Evolutionary conservation across 2,797 vertebrate genomes (phyloP).

Genomic region (Sebastolobus altivelis): DNA sequence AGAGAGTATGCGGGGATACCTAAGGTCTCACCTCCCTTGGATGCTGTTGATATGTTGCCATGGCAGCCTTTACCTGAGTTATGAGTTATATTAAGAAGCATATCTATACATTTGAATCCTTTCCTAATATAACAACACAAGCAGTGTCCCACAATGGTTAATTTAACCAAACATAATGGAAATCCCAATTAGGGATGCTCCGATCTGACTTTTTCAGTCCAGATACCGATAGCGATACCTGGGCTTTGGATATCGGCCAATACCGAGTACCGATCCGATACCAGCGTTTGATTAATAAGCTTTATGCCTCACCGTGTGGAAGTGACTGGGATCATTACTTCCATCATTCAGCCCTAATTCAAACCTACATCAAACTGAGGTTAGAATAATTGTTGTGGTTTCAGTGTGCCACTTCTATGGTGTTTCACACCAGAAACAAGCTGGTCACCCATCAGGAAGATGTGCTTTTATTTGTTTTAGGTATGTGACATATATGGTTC

Average conservation of each 20-base stretch:
- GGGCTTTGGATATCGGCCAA: too few species aligned
- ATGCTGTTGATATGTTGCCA: too few species aligned
- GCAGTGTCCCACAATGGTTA: too few species aligned
- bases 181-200: too few species aligned
- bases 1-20: not conserved
- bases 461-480: not conserved
- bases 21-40: not conserved
- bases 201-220: too few species aligned
- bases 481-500: not conserved
- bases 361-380: not conserved
- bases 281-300: too few species aligned
- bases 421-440: not conserved
- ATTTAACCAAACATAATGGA: too few species aligned
- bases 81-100: not conserved
- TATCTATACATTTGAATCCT: not conserved
- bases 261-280: too few species aligned
- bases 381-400: not conserved
- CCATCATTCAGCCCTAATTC: not conserved
- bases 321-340: too few species aligned
- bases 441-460: not conserved
- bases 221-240: too few species aligned
- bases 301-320: too few species aligned
- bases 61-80: not conserved
- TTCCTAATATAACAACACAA: too few species aligned
- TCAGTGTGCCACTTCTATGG: not conserved